Base-by-base conservation (phyloP, 2,113 vertebrate species). In the Jacana jacana region DNA sequence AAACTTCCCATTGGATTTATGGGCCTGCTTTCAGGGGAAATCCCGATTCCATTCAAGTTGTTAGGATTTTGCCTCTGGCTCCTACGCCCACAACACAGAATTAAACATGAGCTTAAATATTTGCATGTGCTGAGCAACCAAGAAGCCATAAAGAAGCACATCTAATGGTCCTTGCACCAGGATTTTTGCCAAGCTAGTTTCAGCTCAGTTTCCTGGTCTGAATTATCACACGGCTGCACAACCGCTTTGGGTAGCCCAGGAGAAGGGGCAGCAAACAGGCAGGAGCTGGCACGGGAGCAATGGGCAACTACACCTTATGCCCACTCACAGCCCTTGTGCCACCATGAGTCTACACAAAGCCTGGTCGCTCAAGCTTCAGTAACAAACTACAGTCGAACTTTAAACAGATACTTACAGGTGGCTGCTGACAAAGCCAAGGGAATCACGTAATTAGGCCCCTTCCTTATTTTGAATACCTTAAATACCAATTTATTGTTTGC, bases 111-210 rank as follows among this genome's bases (percentile, higher is more conserved):
- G 92, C 94, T 96, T 84, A 96, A 94, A 91, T 95, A 96, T 96
- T 95, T 97, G 95, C 95, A 96, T 96, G 96, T 91, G 94, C 95
- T 95, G 93, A 96, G 91, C 96, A 93, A 96, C 93, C 73, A 79
- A 93, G 96, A 72, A 95, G 91, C 89, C 95, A 69, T 81, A 81
- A 84, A 86, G 93, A 11, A 91, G 83, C 69, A 86, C 80, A 87
- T 70, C 83, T 89, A 75, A 91, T 95, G 94, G 94, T 95, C 94
- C 91, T 23, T 44, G 77, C 91, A 69, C 55, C 57, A 79, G 70
- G 91, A 93, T 60, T 93, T 95, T 78, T 88, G 88, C 84, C 84
- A 78, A 85, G 81, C 81, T 46, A 48, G 91, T 93, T 93, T 51
- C 65, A 89, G 81, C 73, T 92, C 88, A 0, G 13, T 78, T 93